Evolutionary conservation across 2,888 invertebrate species (phyloP).

Genomic region (Oegoconia quadripuncta): DNA sequence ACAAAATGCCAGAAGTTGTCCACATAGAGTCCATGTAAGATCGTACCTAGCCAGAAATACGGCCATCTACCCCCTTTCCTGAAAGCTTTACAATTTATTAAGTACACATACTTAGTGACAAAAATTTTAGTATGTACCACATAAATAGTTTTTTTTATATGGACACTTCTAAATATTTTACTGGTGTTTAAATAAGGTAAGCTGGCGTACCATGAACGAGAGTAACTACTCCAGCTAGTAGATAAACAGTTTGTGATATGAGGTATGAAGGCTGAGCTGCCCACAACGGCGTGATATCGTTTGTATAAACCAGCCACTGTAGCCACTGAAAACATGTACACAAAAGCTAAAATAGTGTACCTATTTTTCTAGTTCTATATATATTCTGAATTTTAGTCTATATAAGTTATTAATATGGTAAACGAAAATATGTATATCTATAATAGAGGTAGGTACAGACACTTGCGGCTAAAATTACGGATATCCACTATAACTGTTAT

Average conservation of each 20-base stretch:
- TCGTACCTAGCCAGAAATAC: slow-evolving; percentile 85
- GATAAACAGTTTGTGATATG: slow-evolving; percentile 80
- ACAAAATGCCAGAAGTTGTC: slow-evolving; percentile 85
- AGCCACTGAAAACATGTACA: slow-evolving; percentile 56
- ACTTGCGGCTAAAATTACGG: too few species aligned
- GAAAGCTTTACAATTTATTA: slow-evolving; percentile 83
- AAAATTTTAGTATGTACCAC: neutral
- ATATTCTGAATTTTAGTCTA: too few species aligned
- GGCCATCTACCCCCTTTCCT: slow-evolving; percentile 85
- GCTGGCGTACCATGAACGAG: slow-evolving; percentile 80
- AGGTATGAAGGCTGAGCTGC: slow-evolving; percentile 83
- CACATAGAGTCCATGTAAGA: slow-evolving; percentile 84
- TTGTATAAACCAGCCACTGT: slow-evolving; percentile 81
- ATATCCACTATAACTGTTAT: too few species aligned
- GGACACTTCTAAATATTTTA: neutral
- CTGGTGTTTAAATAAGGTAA: neutral
- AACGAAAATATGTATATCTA: too few species aligned
- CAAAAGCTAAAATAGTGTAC: too few species aligned
- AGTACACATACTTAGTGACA: neutral
- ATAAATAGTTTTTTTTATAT: neutral
- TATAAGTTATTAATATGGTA: too few species aligned
- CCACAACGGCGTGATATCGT: slow-evolving; percentile 78
- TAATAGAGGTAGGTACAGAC: too few species aligned
- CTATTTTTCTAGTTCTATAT: too few species aligned
- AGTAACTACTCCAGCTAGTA: slow-evolving; percentile 81